These are phyloP conservation scores for Orthosia cruda DNA, from an alignment of 2,888 invertebrate species.

Conservation along the genomic window DNA sequence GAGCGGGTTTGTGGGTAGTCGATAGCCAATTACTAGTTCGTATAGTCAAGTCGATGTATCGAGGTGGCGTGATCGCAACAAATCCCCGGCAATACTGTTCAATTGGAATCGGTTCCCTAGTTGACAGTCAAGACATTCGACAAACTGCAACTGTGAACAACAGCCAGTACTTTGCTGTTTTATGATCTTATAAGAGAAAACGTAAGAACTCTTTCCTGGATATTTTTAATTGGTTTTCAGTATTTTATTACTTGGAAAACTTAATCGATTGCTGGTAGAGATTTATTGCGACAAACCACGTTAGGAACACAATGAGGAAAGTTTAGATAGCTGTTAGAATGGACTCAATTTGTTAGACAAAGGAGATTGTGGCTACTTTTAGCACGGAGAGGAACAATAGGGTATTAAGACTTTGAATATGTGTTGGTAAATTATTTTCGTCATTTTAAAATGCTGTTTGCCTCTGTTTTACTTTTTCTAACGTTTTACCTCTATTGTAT, in stretches of 20 bases:
- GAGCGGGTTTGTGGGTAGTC: slow-evolving; percentile 7
- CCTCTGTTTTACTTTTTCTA: too few species aligned
- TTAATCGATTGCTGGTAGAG: slow-evolving; percentile 39
- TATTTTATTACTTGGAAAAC: slow-evolving; percentile 38
- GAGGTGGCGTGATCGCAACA: slow-evolving; percentile 30
- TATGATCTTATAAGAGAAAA: slow-evolving; percentile 4
- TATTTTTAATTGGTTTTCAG: slow-evolving; percentile 47
- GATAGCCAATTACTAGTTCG: slow-evolving; percentile 50
- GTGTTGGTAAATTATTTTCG: slow-evolving; percentile 1
- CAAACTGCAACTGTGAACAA: slow-evolving; percentile 42
- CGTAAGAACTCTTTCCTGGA: background rate
- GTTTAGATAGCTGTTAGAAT: slow-evolving; percentile 47
- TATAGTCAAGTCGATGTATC: slow-evolving; percentile 32
- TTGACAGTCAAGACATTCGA: slow-evolving; percentile 58
- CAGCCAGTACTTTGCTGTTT: slow-evolving; percentile 26
- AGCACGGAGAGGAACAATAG: background rate
- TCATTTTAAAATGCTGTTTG: background rate
- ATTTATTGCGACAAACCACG: slow-evolving; percentile 46
- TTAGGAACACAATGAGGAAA: slow-evolving; percentile 40
- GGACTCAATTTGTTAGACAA: slow-evolving; percentile 42
- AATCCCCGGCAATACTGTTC: slow-evolving; percentile 53
- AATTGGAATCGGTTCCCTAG: slow-evolving; percentile 62
- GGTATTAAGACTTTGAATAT: slow-evolving; percentile 11
- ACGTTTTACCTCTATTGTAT: too few species aligned
- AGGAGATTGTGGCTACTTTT: slow-evolving; percentile 20